Evolutionary conservation across 2,888 invertebrate species (phyloP).

Genomic region (Nomada goodeniana): DNA sequence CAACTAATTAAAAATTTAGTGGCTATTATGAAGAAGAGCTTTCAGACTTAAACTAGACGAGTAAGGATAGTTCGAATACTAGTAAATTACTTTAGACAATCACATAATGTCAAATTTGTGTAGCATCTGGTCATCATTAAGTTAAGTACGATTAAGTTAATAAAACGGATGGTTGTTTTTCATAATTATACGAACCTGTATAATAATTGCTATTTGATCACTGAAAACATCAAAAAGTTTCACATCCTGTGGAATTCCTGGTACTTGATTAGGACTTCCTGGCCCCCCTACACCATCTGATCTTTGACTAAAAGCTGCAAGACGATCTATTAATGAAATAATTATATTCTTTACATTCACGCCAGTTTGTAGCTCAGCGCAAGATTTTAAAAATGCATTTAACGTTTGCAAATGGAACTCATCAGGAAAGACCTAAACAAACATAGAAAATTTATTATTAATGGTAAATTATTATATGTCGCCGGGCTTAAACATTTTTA

Average conservation of each 20-base stretch:
- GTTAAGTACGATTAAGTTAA: conserved; percentile 1
- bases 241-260: conserved; percentile 92
- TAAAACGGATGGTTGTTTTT: conserved; percentile 4
- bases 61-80: conserved; percentile 68
- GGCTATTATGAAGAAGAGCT: conserved; percentile 40
- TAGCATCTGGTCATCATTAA: conserved; percentile 78
- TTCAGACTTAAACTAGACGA: conserved; percentile 83
- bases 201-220: conserved; percentile 97
- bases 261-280: conserved; percentile 86
- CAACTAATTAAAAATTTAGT: not conserved
- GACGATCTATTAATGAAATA: conserved; percentile 96
- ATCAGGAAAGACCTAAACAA: conserved; percentile 95
- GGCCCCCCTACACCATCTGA: conserved; percentile 86
- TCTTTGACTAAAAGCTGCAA: conserved; percentile 93
- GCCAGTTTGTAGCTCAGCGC: conserved; percentile 97
- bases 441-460: conserved; percentile 46
- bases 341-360: conserved; percentile 99
- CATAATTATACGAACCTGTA: conserved; percentile 87
- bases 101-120: conserved; percentile 71
- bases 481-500: conserved; percentile 12
- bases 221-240: conserved; percentile 99
- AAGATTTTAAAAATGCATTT: conserved; percentile 97
- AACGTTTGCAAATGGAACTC: conserved; percentile 99
- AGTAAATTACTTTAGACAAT: conserved; percentile 61
- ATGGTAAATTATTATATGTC: conserved; percentile 16